Base-by-base conservation (phyloP, 2,113 vertebrate species). In the Egretta garzetta region DNA sequence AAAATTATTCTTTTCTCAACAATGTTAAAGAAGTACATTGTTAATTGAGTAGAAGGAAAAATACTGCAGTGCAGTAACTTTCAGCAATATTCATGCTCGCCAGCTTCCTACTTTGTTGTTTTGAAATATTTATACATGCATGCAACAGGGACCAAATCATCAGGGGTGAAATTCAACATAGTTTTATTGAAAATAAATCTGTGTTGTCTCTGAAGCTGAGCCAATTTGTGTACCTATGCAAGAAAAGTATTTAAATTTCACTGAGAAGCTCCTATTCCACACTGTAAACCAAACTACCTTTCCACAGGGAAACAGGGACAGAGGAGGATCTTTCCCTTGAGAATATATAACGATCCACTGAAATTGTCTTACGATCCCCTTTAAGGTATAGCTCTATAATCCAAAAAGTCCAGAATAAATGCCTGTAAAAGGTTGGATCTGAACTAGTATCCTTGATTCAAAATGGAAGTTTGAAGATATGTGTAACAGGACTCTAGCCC, bases 1-100 rank as follows among this genome's bases (percentile, higher is more conserved):
- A 95, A 93, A 92, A 88, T 76, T 96, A 50, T 70, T 97, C 14
- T 96, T 96, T 94, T 97, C 84, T 97, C 79, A 82, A 64, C 20
- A 88, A 80, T 72, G 88, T 86, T 62, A 88, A 86, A 96, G 35
- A 75, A 92, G 96, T 88, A 56, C 41, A 96, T 97, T 97, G 96
- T 95, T 97, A 95, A 97, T 90, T 81, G 60, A 58, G 60, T 71
- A 66, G 47, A 81, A 93, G 45, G 71, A 76, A 95, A 90, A 97
- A 96, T 63, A 66, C 47, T 88, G 49, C 75, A 95, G 49, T 81
- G 88, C 73, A 95, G 71, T 92, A 96, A 96, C 72, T 96, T 96
- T 93, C 80, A 95, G 67, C 49, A 83, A 58, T 73, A 91, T 87
- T 94, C 83, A 71, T 86, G 73, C 83, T 96, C 60, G 24, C 81